Evolutionary conservation across 2,888 invertebrate genomes (phyloP).

Genomic region (Microplitis manilae): DNA sequence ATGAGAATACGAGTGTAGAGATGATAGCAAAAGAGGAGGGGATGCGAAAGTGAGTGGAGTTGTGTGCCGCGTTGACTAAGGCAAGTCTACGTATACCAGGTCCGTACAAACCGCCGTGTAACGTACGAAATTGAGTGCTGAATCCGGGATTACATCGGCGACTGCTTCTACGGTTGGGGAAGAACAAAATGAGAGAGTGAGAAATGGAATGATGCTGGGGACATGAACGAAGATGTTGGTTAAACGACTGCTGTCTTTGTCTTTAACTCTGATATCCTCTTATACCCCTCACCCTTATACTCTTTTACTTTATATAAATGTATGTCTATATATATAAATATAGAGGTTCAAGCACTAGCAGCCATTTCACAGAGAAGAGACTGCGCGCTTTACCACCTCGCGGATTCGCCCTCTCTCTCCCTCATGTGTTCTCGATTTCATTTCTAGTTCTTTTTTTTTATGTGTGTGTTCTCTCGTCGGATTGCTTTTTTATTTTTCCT

Average conservation of each 20-base stretch:
- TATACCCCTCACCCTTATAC: not conserved
- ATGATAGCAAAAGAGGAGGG: slow-evolving; percentile 23
- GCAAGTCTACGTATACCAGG: slow-evolving; percentile 48
- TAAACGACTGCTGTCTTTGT: not conserved
- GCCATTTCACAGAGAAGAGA: slow-evolving; percentile 42
- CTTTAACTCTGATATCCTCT: slow-evolving; percentile 6
- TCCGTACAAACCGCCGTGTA: slow-evolving; percentile 65
- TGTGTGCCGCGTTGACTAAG: slow-evolving; percentile 46
- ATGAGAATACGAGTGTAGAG: slow-evolving; percentile 8
- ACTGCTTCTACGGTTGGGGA: slow-evolving; percentile 17
- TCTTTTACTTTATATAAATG: slow-evolving; percentile 7
- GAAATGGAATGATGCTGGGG: not conserved
- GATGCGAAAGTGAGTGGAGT: slow-evolving; percentile 34
- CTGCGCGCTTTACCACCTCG: slow-evolving; percentile 46
- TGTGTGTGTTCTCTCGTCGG: not conserved
- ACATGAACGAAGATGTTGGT: not conserved
- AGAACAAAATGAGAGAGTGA: not conserved
- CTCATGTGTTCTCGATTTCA: slow-evolving; percentile 23
- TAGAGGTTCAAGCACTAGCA: not conserved
- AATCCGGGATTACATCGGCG: slow-evolving; percentile 69
- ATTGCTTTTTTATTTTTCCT: slow-evolving; percentile 4
- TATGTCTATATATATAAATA: not conserved
- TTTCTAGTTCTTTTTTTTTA: slow-evolving; percentile 17
- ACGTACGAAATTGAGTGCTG: slow-evolving; percentile 71
- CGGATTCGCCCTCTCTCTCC: slow-evolving; percentile 34